A percentile compares a stretch with the other conserved stretches of the same genome.
Conservation (phyloP, 2,113 vertebrate species). For the Laticauda colubrina region DNA sequence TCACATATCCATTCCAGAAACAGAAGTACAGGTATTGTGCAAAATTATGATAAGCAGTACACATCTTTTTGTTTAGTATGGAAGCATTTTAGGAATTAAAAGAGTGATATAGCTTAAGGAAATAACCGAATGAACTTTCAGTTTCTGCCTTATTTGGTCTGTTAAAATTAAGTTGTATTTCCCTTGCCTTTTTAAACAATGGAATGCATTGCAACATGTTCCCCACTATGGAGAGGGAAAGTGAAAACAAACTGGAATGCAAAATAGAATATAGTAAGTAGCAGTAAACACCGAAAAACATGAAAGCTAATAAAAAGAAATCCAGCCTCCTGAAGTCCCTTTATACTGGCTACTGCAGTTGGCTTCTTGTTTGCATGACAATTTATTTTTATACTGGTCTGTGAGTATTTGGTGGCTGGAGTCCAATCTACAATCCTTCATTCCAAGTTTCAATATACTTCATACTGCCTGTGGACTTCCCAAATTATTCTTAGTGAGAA, state of each 20-base stretch:
- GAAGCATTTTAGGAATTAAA: background rate
- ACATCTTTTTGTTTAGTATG: background rate
- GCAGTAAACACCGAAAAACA: background rate
- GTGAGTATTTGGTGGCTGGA: background rate
- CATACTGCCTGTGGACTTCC: background rate
- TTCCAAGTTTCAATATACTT: background rate
- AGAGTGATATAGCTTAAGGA: background rate
- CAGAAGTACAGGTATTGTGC: conserved; percentile 54
- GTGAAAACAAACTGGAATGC: background rate
- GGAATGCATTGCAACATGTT: background rate
- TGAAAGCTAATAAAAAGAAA: background rate
- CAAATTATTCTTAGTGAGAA: background rate
- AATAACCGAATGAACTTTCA: background rate
- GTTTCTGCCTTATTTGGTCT: background rate
- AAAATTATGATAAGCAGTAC: background rate
- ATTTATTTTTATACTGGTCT: background rate
- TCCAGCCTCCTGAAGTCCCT: background rate
- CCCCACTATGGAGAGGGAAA: background rate
- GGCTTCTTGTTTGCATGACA: background rate
- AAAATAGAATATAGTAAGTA: background rate
- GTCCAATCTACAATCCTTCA: background rate
- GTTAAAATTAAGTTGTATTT: background rate
- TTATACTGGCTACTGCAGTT: background rate
- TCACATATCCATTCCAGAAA: conserved; percentile 68
- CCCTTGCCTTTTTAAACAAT: background rate